Base-by-base conservation (phyloP, 30 jellyfish, hydroid and myxozoan species). In the Aurelia sp. region DNA sequence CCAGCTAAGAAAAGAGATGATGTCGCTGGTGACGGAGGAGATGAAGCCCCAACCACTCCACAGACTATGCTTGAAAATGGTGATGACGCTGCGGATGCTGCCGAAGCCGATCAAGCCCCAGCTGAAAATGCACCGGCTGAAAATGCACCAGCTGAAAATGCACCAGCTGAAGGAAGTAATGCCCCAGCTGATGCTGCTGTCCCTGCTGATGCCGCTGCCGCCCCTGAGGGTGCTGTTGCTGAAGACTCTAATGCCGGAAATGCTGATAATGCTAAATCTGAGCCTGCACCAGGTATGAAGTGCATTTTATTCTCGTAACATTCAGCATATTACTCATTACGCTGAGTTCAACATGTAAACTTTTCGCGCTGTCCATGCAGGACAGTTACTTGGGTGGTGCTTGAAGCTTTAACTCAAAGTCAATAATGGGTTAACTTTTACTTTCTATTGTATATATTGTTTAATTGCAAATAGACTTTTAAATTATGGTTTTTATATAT, bases 21-120 rank as follows among this genome's bases (percentile, higher is more conserved):
- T 13, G 82, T 58, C 4, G 84, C 52, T 27, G n/a, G 53, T 31
- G 91, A 81, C 17, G 65, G n/a, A 6, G 82, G 22, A 12, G 84
- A 67, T 21, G 84, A 80, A 3, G 75, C 67, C 55, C 82, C 81
- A n/a, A 72, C 90, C 15, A 80, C 90, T 16, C 90, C 90, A 30
- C 90, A 80, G 44, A 80, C 90, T 18, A 52, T 69, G 65, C 82
- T 80, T 5, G 83, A 73, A 18, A 44, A 69, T 7, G 86, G n/a
- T 18, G 4, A 15, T 9, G 62, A 74, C 8, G 50, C 21, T 58
- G 76, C 37, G 11, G 52, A 76, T 23, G 86, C 17, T 18, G 65
- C 40, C 17, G 86, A 57, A 20, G 61, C 37, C 60, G 76, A n/a
- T 2, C 85, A 67, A 12, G 79, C 27, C 20, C 55, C 76, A 16